Base-by-base conservation (phyloP, 1,140 invertebrate species). In the Drosophila ohnishii region DNA sequence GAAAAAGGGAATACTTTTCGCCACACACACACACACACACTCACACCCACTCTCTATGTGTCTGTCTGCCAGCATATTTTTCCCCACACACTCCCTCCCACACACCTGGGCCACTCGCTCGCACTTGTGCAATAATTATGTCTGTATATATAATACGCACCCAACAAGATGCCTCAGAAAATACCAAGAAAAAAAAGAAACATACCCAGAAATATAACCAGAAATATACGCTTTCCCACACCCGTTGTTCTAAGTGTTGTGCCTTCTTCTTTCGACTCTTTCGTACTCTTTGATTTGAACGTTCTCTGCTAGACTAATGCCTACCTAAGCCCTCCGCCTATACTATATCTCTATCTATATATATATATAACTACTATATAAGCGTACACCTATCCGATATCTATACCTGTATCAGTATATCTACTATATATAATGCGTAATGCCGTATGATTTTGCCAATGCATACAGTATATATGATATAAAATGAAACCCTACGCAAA, bases 61-160 rank as follows among this genome's bases (percentile, higher is more conserved):
- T 55, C 51, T 55, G 51, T 55, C 51, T 55, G 51, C 51, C 51
- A 55, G 51, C 51, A 55, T 37, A 35, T 25, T 25, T 25, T 25
- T 62, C 30, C n/a, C 40, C 44, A 34, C 30, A 28, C 28, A 22
- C 59, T 13, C 25, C 22, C 5, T 28, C 63, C 19, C 37, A 25
- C 32, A 16, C 58, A 79, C 78, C 78, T 63, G 71, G 57, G 57
- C 53, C 75, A 73, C 61, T 77, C 51, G 58, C 77, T 76, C 63
- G 74, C 65, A 84, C 79, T 62, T 75, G 40, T 76, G 61, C 73
- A 66, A 81, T 75, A 78, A 78, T 62, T 62, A 63, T 85, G 59
- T 78, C 56, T 87, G 60, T 87, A 71, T 80, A 60, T 75, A 78
- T 48, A 69, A 69, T 48, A 64, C 56, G 35, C 35, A 45, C 60